phyloP scores from a whole-genome alignment of 2,113 vertebrate genomes.

The Alces alces region DNA sequence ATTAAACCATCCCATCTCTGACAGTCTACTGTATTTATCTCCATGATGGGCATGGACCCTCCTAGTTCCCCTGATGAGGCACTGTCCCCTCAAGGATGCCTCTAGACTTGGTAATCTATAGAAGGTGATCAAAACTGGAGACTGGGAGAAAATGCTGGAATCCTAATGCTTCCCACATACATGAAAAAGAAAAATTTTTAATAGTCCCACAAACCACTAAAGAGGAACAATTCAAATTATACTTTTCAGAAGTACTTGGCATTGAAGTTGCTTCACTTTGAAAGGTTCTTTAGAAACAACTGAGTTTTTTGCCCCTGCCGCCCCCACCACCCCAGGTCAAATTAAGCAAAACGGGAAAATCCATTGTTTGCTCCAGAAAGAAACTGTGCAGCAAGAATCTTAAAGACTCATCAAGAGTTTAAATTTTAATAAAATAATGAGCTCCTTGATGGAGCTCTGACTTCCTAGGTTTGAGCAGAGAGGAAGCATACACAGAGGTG shows the following conservation, averaged over 20 bases:
- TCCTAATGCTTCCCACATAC: not conserved
- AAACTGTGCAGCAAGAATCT: not conserved
- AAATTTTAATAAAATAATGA: not conserved
- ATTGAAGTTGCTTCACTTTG: not conserved
- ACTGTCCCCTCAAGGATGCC: not conserved
- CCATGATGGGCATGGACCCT: not conserved
- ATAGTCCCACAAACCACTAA: not conserved
- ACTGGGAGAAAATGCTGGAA: not conserved
- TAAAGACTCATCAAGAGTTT: not conserved
- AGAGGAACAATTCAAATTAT: not conserved
- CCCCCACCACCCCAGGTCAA: not conserved
- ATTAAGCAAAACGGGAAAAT: conserved; percentile 1
- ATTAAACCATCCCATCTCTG: not conserved
- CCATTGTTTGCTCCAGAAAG: not conserved
- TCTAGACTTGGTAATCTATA: not conserved
- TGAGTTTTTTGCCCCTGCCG: not conserved
- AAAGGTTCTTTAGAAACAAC: not conserved
- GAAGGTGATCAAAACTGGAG: not conserved
- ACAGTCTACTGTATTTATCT: not conserved
- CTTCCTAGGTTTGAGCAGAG: not conserved
- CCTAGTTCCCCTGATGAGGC: not conserved
- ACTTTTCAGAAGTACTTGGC: not conserved
- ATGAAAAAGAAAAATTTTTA: not conserved
- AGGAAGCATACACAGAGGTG: not conserved
- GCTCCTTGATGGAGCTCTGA: not conserved